phyloP scores from a whole-genome alignment of 2,797 vertebrate genomes.

The Phataginus tetradactyla region DNA sequence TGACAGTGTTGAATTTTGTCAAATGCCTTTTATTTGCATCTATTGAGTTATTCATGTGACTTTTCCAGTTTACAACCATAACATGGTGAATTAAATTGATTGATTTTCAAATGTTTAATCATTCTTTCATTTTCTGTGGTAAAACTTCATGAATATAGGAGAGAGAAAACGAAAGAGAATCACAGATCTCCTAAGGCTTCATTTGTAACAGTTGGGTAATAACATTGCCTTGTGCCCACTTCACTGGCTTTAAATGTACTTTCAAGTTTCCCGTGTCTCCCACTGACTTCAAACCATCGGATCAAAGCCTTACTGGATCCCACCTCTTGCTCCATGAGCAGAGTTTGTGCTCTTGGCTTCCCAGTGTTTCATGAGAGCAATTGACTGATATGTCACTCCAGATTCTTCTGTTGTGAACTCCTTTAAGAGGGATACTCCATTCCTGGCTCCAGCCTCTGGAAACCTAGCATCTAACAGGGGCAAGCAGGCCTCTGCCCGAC shows the following conservation, averaged over 20 bases:
- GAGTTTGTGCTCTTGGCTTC: not conserved
- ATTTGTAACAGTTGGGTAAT: not conserved
- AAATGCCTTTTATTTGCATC: not conserved
- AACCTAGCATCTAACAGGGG: not conserved
- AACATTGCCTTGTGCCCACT: not conserved
- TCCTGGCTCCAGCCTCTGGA: not conserved
- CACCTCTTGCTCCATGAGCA: not conserved
- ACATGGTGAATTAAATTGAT: not conserved
- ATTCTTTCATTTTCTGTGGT: not conserved
- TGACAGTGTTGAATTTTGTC: not conserved
- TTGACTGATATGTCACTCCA: not conserved
- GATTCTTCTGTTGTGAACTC: not conserved
- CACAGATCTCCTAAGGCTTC: not conserved
- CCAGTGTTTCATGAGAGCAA: not conserved
- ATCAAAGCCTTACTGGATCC: not conserved
- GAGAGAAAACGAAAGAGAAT: not conserved
- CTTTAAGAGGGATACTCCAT: not conserved
- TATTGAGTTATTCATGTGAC: not conserved
- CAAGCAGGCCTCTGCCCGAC: not conserved
- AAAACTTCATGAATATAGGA: not conserved
- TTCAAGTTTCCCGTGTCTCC: not conserved
- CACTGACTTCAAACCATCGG: not conserved
- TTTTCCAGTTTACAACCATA: not conserved
- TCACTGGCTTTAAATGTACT: not conserved
- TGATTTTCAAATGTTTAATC: not conserved